phyloP scores from a whole-genome alignment of 2,113 vertebrate species.

The Phalacrocorax carbo region DNA sequence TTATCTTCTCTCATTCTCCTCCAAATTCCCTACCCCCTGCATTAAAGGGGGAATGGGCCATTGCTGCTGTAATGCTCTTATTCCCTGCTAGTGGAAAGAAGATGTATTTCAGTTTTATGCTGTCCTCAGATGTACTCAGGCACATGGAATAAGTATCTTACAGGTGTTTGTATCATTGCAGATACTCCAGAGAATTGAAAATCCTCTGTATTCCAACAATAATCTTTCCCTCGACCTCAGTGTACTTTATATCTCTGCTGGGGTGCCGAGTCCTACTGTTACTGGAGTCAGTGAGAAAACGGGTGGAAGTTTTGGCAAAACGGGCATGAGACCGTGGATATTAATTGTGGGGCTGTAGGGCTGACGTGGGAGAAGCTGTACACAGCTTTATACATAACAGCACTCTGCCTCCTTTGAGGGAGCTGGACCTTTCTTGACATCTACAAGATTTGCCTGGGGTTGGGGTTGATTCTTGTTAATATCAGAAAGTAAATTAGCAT shows the following conservation, averaged over 20 bases:
- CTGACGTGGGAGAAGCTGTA: not conserved
- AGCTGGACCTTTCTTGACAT: not conserved
- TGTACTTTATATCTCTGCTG: not conserved
- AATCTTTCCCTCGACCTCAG: not conserved
- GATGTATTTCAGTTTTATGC: constrained; percentile 44
- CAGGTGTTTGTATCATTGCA: constrained; percentile 24
- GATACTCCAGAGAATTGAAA: constrained; percentile 2
- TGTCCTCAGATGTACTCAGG: constrained; percentile 15
- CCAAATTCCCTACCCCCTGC: not conserved
- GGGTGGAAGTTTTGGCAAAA: not conserved
- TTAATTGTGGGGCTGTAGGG: not conserved
- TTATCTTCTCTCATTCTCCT: not conserved
- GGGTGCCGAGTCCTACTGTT: not conserved
- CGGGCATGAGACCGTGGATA: not conserved
- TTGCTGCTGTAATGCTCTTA: constrained; percentile 6
- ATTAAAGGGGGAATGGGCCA: not conserved
- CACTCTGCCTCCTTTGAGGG: fast-evolving
- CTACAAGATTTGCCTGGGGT: not conserved
- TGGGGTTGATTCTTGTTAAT: not conserved
- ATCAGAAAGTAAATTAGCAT: constrained; percentile 22
- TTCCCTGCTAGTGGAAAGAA: not conserved
- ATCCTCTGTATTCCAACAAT: not conserved
- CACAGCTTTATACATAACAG: not conserved
- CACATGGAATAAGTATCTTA: constrained; percentile 15
- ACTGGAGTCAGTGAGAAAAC: not conserved